Evolutionary conservation across 2,797 vertebrate genomes (phyloP), one percentile per base, ranked within the genome.

Genomic region (Tiaroga cobitis): DNA sequence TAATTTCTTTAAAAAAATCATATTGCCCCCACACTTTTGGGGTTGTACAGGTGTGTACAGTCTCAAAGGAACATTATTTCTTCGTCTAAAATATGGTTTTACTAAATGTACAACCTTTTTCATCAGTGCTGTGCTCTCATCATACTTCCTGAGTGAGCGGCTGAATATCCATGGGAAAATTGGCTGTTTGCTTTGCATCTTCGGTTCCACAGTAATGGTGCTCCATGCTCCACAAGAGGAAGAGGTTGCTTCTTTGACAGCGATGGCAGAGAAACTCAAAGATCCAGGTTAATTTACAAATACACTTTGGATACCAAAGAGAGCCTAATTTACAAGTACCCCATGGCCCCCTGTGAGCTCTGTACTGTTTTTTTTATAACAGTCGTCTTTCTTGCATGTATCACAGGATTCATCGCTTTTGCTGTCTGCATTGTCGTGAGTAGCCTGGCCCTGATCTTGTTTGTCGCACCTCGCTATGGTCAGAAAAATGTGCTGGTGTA

Each of bases 121-220:
- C 82, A 84, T n/a, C 88, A 97, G 96, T 91, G 97, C 96, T 0
- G 90, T 97, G 86, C 94, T 97, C 29, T 96, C 96, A 61, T 95
- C 97, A 7, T 95, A 95, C 80, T 97, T 97, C 89, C 93, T 97
- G 79, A 96, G 96, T 15, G 96, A 97, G 88, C 92, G 93, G 81
- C 88, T 97, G 85, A 98, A 96, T 37, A 86, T 96, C 67, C 95
- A 97, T 0, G 96, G 96, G 74, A 97, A 97, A 90, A 93, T 95
- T 3, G 96, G 97, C 80, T 97, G 96, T 76, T 75, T 97, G 86
- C 92, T 98, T 82, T 96, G 96, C 86, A 85, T 97, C 80, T 73
- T 96, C 91, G 96, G 96, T 82, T 97, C 96, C 85, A 96, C 95
- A 0, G 96, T 97, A 81, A 97, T 97, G 96, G 96, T 97, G 75